Evolutionary conservation across 1,140 invertebrate species (phyloP), one percentile per base, ranked within the genome.

Genomic region (Bombus superbus): DNA sequence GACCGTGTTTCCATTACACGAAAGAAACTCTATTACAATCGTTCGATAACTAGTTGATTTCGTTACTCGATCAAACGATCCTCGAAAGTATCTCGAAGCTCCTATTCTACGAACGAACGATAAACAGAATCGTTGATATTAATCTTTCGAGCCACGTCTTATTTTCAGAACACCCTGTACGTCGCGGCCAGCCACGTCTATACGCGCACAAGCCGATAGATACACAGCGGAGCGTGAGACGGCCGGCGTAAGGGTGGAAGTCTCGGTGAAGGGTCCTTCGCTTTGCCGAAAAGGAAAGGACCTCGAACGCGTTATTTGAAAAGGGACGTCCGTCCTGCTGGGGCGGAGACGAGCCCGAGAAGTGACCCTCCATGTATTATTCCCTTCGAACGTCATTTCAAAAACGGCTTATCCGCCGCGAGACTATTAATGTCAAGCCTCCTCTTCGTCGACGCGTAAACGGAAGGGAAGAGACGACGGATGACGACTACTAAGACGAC

Each of bases 281-380:
- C 53, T 81, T 83, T 40, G 85, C 69, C 86, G 84, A 86, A 91
- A 92, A 88, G 90, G 90, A 91, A 90, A 91, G 91, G 83, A 89
- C 92, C 89, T 85, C 77, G 89, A 90, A 90, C 72, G 81, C 87
- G 85, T 86, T 84, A 86, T 88, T 87, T 85, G 87, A 79, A 90
- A 89, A 92, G 88, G 89, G 91, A 80, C 82, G 80, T 83, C 86
- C 84, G 84, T 90, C 47, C 66, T 18, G 53, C 66, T 69, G 77
- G 81, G 81, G 82, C 66, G 82, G 81, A 76, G 75, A 87, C 71
- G 85, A 88, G 86, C 72, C 69, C 69, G 69, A 92, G 85, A 89
- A 91, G 90, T 92, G 91, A 90, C 89, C 84, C 90, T 92, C 88
- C 80, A 92, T 91, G 90, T 90, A 92, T 92, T 92, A 92, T 92